Percentiles rank a stretch among this genome's conserved stretches.
These are phyloP conservation scores for Papilio polytes DNA, from an alignment of 1,140 invertebrate species.

Conservation along the genomic window DNA sequence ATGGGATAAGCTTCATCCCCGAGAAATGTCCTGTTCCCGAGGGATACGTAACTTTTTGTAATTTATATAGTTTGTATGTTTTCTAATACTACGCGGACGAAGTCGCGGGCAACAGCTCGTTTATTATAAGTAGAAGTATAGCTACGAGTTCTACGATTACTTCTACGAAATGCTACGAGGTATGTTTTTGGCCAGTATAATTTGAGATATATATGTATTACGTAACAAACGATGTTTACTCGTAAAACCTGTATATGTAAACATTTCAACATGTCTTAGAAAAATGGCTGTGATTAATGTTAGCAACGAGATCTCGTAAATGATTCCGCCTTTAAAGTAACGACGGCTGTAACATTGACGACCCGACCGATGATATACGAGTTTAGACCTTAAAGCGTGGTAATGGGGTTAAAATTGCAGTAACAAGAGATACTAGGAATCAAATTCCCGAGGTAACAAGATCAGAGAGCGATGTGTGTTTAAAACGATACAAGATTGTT, in stretches of 20 bases:
- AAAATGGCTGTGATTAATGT: constrained; percentile 32
- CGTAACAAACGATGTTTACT: constrained; percentile 6
- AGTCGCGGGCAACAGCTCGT: too few relatives aligned
- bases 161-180: neutral
- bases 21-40: too few relatives aligned
- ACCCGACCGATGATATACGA: neutral
- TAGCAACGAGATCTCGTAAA: constrained; percentile 30
- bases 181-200: neutral
- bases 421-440: neutral
- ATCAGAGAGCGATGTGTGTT: constrained; percentile 27
- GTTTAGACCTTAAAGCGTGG: neutral
- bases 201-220: neutral
- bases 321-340: constrained; percentile 37
- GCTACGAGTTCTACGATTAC: neutral
- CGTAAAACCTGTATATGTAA: constrained; percentile 14
- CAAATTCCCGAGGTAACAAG: constrained; percentile 1
- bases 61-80: too few relatives aligned
- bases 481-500: constrained; percentile 28
- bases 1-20: too few relatives aligned
- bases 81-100: too few relatives aligned
- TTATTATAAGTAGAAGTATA: neutral
- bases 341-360: constrained; percentile 34
- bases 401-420: neutral
- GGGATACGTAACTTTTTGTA: too few relatives aligned
- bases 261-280: constrained; percentile 14